phyloP scores from a whole-genome alignment of 2,888 invertebrate genomes.

The Pandemis cinnamomeana region DNA sequence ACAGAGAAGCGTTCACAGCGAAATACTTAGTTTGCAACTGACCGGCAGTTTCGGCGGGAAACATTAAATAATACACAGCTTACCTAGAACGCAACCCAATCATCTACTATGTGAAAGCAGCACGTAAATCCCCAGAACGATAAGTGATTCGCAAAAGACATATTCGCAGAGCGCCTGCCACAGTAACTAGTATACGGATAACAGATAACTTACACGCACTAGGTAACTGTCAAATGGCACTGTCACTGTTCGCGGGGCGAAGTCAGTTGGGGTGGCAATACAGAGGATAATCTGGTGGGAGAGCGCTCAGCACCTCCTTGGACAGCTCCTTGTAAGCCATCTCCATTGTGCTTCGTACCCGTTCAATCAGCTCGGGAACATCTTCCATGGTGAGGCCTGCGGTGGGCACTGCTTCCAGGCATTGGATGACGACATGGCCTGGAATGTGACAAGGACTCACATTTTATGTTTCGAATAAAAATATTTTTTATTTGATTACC shows the following conservation, averaged over 20 bases:
- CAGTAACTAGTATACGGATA: not conserved
- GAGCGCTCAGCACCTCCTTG: constrained; percentile 75
- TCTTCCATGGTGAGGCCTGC: constrained; percentile 77
- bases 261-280: constrained; percentile 61
- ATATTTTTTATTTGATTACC: no score
- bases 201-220: not conserved
- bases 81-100: not conserved
- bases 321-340: constrained; percentile 78
- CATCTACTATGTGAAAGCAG: not conserved
- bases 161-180: not conserved
- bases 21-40: constrained; percentile 5
- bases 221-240: constrained; percentile 13
- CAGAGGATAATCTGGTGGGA: constrained; percentile 80
- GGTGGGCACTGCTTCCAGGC: constrained; percentile 82
- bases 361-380: constrained; percentile 77
- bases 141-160: constrained; percentile 3
- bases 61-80: not conserved
- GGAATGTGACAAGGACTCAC: constrained; percentile 51
- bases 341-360: constrained; percentile 79
- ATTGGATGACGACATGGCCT: constrained; percentile 83
- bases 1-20: not conserved
- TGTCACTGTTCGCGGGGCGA: not conserved
- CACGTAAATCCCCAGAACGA: not conserved
- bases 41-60: constrained; percentile 13
- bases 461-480: not conserved